These are phyloP conservation scores for Hyposoter dolosus DNA, from an alignment of 2,888 invertebrate species.

Conservation along the genomic window DNA sequence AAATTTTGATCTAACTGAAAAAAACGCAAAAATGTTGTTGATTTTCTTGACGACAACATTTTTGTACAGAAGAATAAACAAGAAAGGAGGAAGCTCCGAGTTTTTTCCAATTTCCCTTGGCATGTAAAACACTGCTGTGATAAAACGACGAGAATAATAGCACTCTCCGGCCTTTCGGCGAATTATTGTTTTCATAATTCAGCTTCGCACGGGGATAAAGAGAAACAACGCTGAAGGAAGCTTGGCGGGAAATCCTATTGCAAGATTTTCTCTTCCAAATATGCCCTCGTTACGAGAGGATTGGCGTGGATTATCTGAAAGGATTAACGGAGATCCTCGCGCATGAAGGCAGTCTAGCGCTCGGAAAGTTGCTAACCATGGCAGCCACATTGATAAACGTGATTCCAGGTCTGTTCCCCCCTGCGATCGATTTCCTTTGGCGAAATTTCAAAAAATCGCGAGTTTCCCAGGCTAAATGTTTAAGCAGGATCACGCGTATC, in stretches of 20 bases:
- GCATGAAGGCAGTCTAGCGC: constrained; percentile 45
- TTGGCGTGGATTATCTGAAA: constrained; percentile 78
- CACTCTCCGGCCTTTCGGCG: constrained; percentile 66
- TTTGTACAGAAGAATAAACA: neutral
- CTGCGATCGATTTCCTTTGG: neutral
- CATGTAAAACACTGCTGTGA: constrained; percentile 4
- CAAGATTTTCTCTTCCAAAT: constrained; percentile 71
- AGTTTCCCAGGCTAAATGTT: no score
- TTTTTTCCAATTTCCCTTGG: neutral
- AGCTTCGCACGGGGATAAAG: constrained; percentile 59
- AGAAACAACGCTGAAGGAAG: constrained; percentile 44
- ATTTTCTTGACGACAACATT: neutral
- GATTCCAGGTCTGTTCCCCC: constrained; percentile 25
- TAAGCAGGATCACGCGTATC: no score
- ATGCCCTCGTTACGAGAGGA: constrained; percentile 81
- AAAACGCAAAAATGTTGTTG: neutral
- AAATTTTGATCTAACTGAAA: neutral
- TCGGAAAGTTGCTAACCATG: constrained; percentile 73
- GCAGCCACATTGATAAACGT: constrained; percentile 76
- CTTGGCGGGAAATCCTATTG: constrained; percentile 29
- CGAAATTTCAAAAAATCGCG: neutral
- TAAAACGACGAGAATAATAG: constrained; percentile 25
- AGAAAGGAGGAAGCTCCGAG: neutral
- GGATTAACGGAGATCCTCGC: constrained; percentile 79
- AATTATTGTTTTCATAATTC: constrained; percentile 81